Evolutionary conservation across 2,113 vertebrate species (phyloP).

Genomic region (Lepus timidus): DNA sequence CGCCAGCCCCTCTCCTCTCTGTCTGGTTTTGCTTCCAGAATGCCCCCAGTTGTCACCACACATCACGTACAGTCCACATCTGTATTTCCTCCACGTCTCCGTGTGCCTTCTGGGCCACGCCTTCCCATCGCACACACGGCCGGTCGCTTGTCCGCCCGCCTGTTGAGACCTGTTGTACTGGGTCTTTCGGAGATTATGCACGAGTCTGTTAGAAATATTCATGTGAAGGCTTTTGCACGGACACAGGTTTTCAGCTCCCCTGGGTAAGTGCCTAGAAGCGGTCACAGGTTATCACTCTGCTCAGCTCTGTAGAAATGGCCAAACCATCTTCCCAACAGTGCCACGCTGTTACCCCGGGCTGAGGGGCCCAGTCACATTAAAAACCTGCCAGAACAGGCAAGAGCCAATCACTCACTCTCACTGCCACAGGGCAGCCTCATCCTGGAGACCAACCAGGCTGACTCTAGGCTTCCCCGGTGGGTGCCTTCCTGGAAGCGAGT

Average conservation of each 20-base stretch:
- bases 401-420: conserved; percentile 18
- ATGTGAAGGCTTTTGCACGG: background rate
- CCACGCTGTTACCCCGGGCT: background rate
- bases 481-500: conserved; percentile 28
- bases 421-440: background rate
- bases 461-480: background rate
- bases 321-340: background rate
- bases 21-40: background rate
- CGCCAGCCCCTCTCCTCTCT: background rate
- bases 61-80: background rate
- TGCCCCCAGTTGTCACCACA: background rate
- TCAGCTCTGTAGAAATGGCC: background rate
- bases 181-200: background rate
- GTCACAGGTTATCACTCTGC: background rate
- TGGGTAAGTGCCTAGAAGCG: background rate
- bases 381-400: conserved; percentile 12
- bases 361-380: background rate
- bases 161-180: background rate
- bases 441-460: background rate
- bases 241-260: conserved; percentile 1
- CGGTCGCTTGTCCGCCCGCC: background rate
- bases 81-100: background rate
- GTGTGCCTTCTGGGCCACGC: background rate
- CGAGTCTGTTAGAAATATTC: background rate
- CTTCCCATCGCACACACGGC: background rate